A percentile compares a stretch with the other conserved stretches of the same genome.
These are phyloP conservation scores for Gallinago media DNA, from an alignment of 2,113 vertebrate species.

Conservation along the genomic window DNA sequence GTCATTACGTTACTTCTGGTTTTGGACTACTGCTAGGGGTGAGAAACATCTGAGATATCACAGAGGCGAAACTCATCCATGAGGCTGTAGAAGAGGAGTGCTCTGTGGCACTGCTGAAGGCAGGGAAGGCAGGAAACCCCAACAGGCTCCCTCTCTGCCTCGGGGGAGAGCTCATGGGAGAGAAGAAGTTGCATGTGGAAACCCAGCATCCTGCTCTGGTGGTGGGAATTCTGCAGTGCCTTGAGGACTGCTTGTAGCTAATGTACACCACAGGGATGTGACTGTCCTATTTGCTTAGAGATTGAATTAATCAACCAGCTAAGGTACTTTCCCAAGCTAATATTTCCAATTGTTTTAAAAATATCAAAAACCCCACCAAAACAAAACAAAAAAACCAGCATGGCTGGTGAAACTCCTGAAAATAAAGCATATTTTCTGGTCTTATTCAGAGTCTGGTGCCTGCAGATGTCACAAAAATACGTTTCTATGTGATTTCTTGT, in stretches of 20 bases:
- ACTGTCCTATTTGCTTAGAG: background rate
- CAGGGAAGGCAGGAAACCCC: background rate
- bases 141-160: background rate
- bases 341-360: background rate
- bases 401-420: background rate
- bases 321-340: background rate
- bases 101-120: background rate
- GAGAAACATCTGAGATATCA: background rate
- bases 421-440: background rate
- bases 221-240: background rate
- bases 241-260: background rate
- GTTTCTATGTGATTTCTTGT: background rate
- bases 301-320: background rate
- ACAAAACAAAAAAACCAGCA: no score
- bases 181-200: background rate
- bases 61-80: background rate
- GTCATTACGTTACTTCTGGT: background rate
- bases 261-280: background rate
- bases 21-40: background rate
- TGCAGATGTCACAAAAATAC: background rate
- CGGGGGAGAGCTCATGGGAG: background rate
- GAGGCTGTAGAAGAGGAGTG: background rate
- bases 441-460: background rate
- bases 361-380: no score
- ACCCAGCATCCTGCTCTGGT: background rate